Evolutionary conservation across 2,888 invertebrate genomes (phyloP), one percentile per base, ranked within the genome.

Genomic region (Zaprionus lineosus): DNA sequence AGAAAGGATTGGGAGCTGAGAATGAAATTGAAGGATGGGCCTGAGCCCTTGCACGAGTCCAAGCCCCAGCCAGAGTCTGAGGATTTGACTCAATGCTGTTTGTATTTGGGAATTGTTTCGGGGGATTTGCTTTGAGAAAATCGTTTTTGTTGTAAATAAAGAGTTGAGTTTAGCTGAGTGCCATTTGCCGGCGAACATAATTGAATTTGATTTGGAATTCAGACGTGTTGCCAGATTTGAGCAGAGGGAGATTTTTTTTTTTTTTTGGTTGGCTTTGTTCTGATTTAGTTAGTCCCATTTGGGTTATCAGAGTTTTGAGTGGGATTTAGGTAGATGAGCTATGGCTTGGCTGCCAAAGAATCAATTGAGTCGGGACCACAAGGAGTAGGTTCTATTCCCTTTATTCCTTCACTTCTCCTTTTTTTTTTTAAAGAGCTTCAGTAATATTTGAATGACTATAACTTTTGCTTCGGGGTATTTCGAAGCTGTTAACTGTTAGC

Each of bases 191-290:
- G 33, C 28, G 18, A 51, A 73, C 36, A 73, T 72, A 67, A 73
- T 70, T 70, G 62, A 71, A 71, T 70, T 62, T 58, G 61, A 62
- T 73, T 57, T 61, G 28, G 73, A 39, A 39, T 33, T 47, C 29
- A 31, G 33, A 34, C 16, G 16, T 6, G 18, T 9, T 43, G 33
- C 19, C 18, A 21, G 51, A 43, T 33, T 56, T 29, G 12, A 36
- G 26, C 3, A 43, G 16, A n/a, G n/a, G n/a, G n/a, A n/a, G n/a
- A n/a, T n/a, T n/a, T n/a, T n/a, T n/a, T n/a, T n/a, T n/a, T n/a
- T n/a, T n/a, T n/a, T n/a, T n/a, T n/a, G n/a, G n/a, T n/a, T n/a
- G 34, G 55, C 29, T 58, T 46, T 37, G 19, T n/a, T 41, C 37
- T 40, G 55, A 28, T 55, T 61, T 67, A 34, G 29, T 9, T 21